Evolutionary conservation across 2,888 invertebrate genomes (phyloP), one percentile per base, ranked within the genome.

Genomic region (Isotomurus palustris): DNA sequence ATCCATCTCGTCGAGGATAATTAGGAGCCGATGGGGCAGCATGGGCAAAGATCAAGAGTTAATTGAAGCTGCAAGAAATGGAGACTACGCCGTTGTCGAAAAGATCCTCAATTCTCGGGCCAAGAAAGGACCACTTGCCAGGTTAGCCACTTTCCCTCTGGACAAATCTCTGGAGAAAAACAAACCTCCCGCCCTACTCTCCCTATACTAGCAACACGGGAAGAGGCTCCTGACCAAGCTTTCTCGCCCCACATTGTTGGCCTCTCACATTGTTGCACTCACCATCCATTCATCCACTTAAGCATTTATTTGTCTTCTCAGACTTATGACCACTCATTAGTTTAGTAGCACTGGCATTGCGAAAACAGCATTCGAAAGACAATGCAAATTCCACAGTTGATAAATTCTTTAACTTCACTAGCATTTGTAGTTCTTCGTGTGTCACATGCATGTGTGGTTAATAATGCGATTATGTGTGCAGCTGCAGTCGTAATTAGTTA

Each of bases 31-130:
- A 43, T 43, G 43, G 43, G 43, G 43, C 41, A 43, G 65, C 74
- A 95, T 95, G 93, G 94, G 94, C 76, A 92, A 92, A 80, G 94
- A 95, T 79, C 91, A 93, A 79, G 94, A 95, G 80, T 84, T 95
- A 78, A 82, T 95, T 77, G 94, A 95, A 76, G 95, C 93, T 72
- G 91, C 94, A 71, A 85, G 94, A 73, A 90, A 86, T 80, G 95
- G 94, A 75, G 91, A 94, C 78, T 83, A 86, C 73, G 82, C 84
- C 71, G 84, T 87, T 72, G 90, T 93, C 70, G 92, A 93, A 78
- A 93, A 91, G 81, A 87, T 94, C 74, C 81, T 94, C 73, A 85
- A 84, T 72, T 88, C 89, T 78, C 85, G 88, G 79, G 85, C 87
- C 74, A 91, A 88, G 83, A 87, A 90, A 82, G 92, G 92, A 81